Conservation (phyloP, 2,113 vertebrate genomes). For the Misgurnus anguillicaudatus region DNA sequence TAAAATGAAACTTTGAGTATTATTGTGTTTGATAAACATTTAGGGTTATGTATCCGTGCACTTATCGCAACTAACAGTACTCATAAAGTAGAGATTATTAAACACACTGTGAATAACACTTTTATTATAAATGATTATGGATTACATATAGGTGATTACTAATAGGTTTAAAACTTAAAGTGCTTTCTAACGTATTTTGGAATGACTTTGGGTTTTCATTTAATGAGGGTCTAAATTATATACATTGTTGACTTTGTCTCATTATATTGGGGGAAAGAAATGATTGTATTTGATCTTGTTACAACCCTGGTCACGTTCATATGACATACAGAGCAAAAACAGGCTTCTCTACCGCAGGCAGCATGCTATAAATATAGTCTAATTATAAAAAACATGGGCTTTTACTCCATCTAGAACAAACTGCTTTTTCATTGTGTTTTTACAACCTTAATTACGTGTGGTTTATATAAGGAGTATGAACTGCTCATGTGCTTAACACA, state of each 20-base stretch:
- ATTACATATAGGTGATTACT: too few relatives aligned
- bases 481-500: not conserved
- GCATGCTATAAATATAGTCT: not conserved
- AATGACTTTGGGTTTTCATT: too few relatives aligned
- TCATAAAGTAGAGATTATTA: too few relatives aligned
- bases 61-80: too few relatives aligned
- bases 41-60: too few relatives aligned
- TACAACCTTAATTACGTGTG: not conserved
- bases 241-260: constrained; percentile 16
- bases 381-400: not conserved
- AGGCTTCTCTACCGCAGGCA: not conserved
- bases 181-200: too few relatives aligned
- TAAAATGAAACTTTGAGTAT: too few relatives aligned
- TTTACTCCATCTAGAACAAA: not conserved
- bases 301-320: not conserved
- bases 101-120: too few relatives aligned
- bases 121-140: too few relatives aligned
- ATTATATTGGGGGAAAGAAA: not conserved
- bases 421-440: not conserved
- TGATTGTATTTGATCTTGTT: constrained; percentile 1
- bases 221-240: not conserved
- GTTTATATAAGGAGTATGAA: not conserved
- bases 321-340: not conserved
- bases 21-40: too few relatives aligned
- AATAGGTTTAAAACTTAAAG: too few relatives aligned